phyloP scores from a whole-genome alignment of 2,888 invertebrate species.

The Pyrrhosoma nymphula region DNA sequence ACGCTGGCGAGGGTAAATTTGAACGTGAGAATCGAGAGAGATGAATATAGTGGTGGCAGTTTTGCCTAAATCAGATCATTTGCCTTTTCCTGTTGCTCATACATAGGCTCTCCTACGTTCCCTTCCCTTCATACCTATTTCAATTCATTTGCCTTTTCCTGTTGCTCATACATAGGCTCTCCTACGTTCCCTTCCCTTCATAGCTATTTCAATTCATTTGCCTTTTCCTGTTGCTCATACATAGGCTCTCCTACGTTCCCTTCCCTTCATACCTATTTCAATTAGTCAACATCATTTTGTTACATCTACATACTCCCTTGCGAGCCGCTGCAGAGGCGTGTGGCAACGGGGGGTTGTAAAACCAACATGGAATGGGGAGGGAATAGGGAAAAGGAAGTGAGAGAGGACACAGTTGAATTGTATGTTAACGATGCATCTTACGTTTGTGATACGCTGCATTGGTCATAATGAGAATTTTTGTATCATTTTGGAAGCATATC shows the following conservation, averaged over 20 bases:
- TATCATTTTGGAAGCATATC: too few species aligned
- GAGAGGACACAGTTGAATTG: too few species aligned
- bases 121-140: background rate
- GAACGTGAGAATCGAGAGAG: too few species aligned
- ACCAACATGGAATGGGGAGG: too few species aligned
- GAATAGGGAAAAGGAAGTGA: too few species aligned
- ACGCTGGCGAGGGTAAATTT: too few species aligned
- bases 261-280: background rate
- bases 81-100: background rate
- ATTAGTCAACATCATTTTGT: background rate
- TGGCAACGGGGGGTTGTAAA: too few species aligned
- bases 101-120: background rate
- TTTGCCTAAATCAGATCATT: background rate
- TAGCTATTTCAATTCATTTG: background rate
- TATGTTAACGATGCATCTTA: too few species aligned
- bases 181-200: background rate
- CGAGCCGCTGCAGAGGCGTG: too few species aligned
- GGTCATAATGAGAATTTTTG: too few species aligned
- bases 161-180: background rate
- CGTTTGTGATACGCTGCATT: too few species aligned
- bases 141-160: background rate
- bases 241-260: background rate
- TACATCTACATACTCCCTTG: background rate
- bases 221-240: background rate
- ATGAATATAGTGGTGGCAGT: background rate